These are phyloP conservation scores for Varanus komodoensis DNA, from an alignment of 2,113 vertebrate genomes.

Conservation along the genomic window DNA sequence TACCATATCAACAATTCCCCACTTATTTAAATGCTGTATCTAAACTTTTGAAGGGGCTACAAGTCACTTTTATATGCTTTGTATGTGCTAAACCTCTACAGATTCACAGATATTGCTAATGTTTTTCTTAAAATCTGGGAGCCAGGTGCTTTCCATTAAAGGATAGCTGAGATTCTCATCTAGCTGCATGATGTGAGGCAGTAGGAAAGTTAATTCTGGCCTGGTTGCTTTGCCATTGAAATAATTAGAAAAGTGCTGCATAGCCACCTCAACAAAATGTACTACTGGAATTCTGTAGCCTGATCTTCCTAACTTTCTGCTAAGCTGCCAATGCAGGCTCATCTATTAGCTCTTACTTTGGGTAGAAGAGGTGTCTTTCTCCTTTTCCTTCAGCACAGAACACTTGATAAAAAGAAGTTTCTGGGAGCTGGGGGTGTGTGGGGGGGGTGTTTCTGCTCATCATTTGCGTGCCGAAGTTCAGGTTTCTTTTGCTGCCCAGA, in stretches of 20 bases:
- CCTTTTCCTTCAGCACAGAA: neutral
- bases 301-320: neutral
- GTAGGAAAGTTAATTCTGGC: neutral
- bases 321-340: neutral
- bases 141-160: neutral
- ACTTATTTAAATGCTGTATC: neutral
- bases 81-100: neutral
- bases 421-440: neutral
- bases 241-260: neutral
- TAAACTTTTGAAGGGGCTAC: neutral
- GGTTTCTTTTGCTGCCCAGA: neutral
- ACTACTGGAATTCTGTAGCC: neutral
- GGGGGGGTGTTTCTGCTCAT: no score
- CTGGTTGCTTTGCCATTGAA: neutral
- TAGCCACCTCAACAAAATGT: neutral
- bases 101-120: neutral
- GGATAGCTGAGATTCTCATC: neutral
- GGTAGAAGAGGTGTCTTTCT: constrained; percentile 3
- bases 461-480: neutral
- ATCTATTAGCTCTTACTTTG: neutral
- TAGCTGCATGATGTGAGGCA: neutral
- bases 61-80: neutral
- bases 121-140: neutral
- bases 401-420: no score
- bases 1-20: neutral